These are phyloP conservation scores for Leptopterna dolabrata DNA, from an alignment of 2,888 invertebrate species.

Conservation along the genomic window DNA sequence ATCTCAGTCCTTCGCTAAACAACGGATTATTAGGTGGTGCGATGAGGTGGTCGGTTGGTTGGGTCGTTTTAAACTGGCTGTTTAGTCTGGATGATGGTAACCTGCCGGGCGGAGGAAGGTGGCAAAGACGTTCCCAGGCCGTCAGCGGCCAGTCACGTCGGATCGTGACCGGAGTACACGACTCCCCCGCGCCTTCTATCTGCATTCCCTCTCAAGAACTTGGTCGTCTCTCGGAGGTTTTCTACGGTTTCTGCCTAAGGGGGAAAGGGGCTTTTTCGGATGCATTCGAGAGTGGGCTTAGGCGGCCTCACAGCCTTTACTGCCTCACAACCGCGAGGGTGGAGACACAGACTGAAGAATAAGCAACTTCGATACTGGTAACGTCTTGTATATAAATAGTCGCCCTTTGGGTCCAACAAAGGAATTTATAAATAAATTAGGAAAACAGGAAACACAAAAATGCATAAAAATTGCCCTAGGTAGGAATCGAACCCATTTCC, in stretches of 20 bases:
- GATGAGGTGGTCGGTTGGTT: neutral
- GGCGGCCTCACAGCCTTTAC: too few species aligned
- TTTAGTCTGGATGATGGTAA: neutral
- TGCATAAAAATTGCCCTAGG: too few species aligned
- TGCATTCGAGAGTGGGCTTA: too few species aligned
- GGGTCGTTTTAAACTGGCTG: neutral
- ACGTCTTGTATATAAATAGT: too few species aligned
- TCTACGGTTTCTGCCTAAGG: neutral
- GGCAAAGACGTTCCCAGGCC: conserved; percentile 53
- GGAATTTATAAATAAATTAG: too few species aligned
- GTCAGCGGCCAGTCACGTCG: conserved; percentile 52
- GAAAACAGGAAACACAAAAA: too few species aligned
- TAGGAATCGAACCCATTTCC: too few species aligned
- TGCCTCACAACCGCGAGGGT: too few species aligned
- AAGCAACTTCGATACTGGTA: too few species aligned
- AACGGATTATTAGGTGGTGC: neutral
- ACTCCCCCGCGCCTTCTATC: neutral
- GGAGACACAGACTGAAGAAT: too few species aligned
- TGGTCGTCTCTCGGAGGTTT: neutral
- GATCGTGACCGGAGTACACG: conserved; percentile 49
- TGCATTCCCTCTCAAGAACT: neutral
- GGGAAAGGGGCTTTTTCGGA: neutral
- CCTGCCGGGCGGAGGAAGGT: neutral
- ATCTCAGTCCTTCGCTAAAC: neutral
- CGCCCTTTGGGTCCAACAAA: too few species aligned